Percentiles rank a stretch among this genome's conserved stretches.
Conservation (phyloP, 53 echinoderm and acorn worm genomes). For the Mesocentrotus franciscanus region DNA sequence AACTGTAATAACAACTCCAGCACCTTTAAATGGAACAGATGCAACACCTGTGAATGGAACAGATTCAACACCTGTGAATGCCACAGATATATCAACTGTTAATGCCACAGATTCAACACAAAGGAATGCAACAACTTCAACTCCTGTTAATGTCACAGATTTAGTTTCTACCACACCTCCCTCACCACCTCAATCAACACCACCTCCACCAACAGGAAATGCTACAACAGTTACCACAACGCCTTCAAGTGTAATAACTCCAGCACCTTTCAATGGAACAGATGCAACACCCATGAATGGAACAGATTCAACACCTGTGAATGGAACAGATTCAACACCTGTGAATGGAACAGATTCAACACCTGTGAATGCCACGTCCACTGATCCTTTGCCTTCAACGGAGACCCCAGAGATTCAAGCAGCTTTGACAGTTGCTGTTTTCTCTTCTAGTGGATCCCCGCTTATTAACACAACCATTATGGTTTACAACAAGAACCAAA, state of each 20-base stretch:
- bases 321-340: too few relatives aligned
- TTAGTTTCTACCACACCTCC: not conserved
- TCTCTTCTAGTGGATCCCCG: not conserved
- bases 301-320: too few relatives aligned
- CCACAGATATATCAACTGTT: too few relatives aligned
- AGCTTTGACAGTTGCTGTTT: not conserved
- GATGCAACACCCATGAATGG: too few relatives aligned
- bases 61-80: too few relatives aligned
- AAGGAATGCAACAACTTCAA: not conserved
- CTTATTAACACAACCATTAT: not conserved
- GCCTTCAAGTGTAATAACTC: not conserved
- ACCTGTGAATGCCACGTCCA: not conserved
- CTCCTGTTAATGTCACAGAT: not conserved
- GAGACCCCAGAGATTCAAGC: not conserved
- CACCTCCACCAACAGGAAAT: not conserved
- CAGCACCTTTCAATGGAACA: not conserved
- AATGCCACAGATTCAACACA: too few relatives aligned
- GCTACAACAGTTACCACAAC: not conserved
- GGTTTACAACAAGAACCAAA: not conserved
- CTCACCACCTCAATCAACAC: not conserved
- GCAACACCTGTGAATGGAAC: too few relatives aligned
- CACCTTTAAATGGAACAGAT: not conserved
- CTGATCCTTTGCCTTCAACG: not conserved
- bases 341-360: too few relatives aligned
- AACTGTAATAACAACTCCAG: not conserved